These are phyloP conservation scores for Hyperoplus lanceolatus DNA, from an alignment of 2,797 vertebrate genomes.

Conservation along the genomic window DNA sequence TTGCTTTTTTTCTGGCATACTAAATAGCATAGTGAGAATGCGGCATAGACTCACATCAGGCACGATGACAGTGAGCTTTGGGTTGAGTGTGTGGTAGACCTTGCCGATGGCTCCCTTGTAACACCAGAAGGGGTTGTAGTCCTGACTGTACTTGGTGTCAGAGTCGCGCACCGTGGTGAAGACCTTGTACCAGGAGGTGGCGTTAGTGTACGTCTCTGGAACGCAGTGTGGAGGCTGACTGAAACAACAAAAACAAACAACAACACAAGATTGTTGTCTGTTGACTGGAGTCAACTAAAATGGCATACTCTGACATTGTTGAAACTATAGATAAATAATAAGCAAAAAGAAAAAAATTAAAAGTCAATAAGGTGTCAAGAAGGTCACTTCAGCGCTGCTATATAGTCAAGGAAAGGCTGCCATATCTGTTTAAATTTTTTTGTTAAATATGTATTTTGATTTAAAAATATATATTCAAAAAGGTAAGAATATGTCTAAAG, in stretches of 20 bases:
- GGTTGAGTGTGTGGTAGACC: slow-evolving; percentile 96
- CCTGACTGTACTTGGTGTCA: slow-evolving; percentile 95
- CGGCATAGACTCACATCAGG: slow-evolving; percentile 91
- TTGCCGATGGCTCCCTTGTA: slow-evolving; percentile 99
- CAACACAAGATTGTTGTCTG: neutral
- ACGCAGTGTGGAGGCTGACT: slow-evolving; percentile 97
- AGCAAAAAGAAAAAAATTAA: too few species aligned
- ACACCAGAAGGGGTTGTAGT: slow-evolving; percentile 99
- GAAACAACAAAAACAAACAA: slow-evolving; percentile 24
- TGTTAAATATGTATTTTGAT: too few species aligned
- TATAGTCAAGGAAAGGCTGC: too few species aligned
- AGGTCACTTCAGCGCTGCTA: too few species aligned
- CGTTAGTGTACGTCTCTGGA: slow-evolving; percentile 96
- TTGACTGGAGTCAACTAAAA: neutral
- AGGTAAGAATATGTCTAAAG: too few species aligned
- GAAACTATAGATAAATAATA: too few species aligned
- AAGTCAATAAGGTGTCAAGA: too few species aligned
- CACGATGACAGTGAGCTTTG: slow-evolving; percentile 97
- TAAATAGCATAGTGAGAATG: neutral
- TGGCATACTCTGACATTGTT: neutral
- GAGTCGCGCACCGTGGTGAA: slow-evolving; percentile 96
- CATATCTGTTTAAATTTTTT: too few species aligned
- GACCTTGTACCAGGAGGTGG: slow-evolving; percentile 98
- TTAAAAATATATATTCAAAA: too few species aligned
- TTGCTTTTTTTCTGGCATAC: too few species aligned